Percentiles rank a stretch among this genome's conserved stretches.
Evolutionary conservation across 2,797 vertebrate genomes (phyloP).

Genomic region (Pipistrellus nathusii): DNA sequence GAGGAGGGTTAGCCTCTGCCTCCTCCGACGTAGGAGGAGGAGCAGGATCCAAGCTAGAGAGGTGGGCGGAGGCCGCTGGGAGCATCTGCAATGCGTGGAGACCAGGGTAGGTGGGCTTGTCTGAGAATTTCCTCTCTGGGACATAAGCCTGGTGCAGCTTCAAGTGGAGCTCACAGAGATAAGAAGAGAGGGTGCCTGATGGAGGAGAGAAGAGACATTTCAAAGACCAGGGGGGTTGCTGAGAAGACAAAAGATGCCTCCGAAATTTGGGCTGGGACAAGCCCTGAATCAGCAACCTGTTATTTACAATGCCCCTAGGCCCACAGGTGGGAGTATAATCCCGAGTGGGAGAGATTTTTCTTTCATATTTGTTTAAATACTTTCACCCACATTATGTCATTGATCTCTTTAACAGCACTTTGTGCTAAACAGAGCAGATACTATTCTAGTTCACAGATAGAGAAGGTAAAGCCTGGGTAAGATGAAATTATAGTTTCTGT

Average conservation of each 20-base stretch:
- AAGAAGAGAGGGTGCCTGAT: neutral
- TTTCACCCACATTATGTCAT: neutral
- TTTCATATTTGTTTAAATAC: neutral
- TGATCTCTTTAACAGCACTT: neutral
- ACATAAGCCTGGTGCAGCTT: neutral
- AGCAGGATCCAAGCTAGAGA: neutral
- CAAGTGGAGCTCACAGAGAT: fast-evolving
- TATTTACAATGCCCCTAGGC: neutral
- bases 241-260: neutral
- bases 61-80: no score
- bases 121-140: neutral
- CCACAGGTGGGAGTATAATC: neutral
- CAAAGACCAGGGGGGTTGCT: neutral
- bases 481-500: neutral
- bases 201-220: neutral
- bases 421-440: neutral
- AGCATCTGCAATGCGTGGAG: neutral
- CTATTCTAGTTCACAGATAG: neutral
- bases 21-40: neutral
- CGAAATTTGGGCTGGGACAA: neutral
- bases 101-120: neutral
- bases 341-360: neutral
- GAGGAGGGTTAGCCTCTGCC: neutral
- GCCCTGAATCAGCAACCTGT: neutral
- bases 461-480: neutral